Percentiles rank a stretch among this genome's conserved stretches.
Conservation (phyloP, 1,140 invertebrate species). For the Thaumetopoea pityocampa region DNA sequence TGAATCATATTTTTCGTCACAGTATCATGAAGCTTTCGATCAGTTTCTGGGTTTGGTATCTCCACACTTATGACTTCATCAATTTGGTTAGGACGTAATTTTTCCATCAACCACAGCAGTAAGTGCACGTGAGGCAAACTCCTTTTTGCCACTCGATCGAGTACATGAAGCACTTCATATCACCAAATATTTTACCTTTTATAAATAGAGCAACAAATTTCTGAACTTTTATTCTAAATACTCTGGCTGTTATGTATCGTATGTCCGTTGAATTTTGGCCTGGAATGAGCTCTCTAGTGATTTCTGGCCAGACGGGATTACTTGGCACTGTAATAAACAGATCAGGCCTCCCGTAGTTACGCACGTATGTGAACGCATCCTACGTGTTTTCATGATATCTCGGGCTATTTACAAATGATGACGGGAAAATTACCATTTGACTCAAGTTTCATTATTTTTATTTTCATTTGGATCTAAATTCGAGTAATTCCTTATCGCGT, state of each 20-base stretch:
- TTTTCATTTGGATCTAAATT: conserved; percentile 34
- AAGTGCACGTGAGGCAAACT: conserved; percentile 10
- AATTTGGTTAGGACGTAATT: conserved; percentile 12
- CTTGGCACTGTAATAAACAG: conserved; percentile 34
- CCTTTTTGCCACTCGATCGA: conserved; percentile 14
- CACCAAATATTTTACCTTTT: conserved; percentile 25
- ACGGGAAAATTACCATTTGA: conserved; percentile 57
- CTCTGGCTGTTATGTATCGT: conserved; percentile 18
- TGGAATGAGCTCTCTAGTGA: conserved; percentile 16
- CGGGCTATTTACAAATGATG: conserved; percentile 54
- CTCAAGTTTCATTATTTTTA: no score
- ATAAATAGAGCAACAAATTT: conserved; percentile 21
- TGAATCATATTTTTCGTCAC: conserved; percentile 12
- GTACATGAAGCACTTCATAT: conserved; percentile 12
- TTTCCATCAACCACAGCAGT: conserved; percentile 10
- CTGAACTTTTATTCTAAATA: conserved; percentile 23
- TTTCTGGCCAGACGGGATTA: conserved; percentile 24
- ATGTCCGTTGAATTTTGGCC: conserved; percentile 18
- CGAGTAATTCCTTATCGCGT: conserved; percentile 31
- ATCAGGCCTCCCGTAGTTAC: conserved; percentile 47
- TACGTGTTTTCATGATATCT: conserved; percentile 69
- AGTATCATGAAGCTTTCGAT: conserved; percentile 4
- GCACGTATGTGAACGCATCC: conserved; percentile 72
- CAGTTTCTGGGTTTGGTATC: conserved; percentile 5
- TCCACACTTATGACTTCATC: conserved; percentile 10